Evolutionary conservation across 2,888 invertebrate species (phyloP).

Genomic region (Thymelicus lineola): DNA sequence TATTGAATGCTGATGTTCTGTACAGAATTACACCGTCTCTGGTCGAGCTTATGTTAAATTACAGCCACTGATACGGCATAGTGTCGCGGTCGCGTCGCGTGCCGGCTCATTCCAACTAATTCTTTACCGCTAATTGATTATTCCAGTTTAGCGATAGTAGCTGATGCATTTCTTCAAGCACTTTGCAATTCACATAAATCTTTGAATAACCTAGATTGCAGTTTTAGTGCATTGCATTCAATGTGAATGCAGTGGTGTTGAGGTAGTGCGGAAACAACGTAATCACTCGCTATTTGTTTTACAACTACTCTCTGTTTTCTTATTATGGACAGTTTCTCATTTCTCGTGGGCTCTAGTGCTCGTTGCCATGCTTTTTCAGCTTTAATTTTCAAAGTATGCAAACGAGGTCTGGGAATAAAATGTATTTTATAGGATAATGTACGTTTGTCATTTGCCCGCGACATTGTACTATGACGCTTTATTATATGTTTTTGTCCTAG

Average conservation of each 20-base stretch:
- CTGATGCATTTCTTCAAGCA: constrained; percentile 29
- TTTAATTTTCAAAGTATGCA: too few relatives aligned
- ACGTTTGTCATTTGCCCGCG: too few relatives aligned
- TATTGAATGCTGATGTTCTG: constrained; percentile 80
- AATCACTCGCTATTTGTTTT: too few relatives aligned
- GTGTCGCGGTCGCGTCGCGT: constrained; percentile 65
- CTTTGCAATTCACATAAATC: constrained; percentile 25
- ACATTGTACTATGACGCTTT: too few relatives aligned
- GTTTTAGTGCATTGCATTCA: constrained; percentile 1
- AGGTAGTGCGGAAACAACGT: neutral
- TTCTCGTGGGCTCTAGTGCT: too few relatives aligned
- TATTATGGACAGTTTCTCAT: too few relatives aligned
- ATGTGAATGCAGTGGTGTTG: neutral
- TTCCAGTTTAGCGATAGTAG: constrained; percentile 35
- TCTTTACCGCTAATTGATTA: constrained; percentile 38
- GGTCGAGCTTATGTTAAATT: constrained; percentile 75
- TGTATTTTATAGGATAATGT: too few relatives aligned
- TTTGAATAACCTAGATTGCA: constrained; percentile 11
- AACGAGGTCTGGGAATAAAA: too few relatives aligned
- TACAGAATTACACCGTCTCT: constrained; percentile 73
- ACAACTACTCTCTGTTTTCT: too few relatives aligned
- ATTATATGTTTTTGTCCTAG: too few relatives aligned
- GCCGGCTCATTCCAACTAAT: constrained; percentile 38
- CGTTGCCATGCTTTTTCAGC: too few relatives aligned
- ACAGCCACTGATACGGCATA: constrained; percentile 68